These are phyloP conservation scores for Drosophila orena DNA, from an alignment of 1,140 invertebrate genomes.

Conservation along the genomic window DNA sequence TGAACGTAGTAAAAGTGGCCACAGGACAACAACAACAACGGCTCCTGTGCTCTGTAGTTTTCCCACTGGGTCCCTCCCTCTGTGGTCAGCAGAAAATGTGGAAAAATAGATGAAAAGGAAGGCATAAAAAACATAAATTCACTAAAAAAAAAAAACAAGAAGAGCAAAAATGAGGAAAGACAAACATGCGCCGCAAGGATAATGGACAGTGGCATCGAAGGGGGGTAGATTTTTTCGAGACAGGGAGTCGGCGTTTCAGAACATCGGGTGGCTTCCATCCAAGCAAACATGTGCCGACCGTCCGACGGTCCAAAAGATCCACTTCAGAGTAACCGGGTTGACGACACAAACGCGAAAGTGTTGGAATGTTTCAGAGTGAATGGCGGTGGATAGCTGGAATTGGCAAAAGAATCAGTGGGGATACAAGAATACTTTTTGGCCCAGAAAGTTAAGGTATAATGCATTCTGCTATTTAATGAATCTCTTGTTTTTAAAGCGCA, in stretches of 20 bases:
- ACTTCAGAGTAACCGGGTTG: neutral
- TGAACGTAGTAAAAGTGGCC: slow-evolving; percentile 51
- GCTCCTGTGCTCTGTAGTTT: slow-evolving; percentile 32
- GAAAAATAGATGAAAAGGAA: slow-evolving; percentile 76
- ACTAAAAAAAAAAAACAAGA: slow-evolving; percentile 45
- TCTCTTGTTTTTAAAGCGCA: too few relatives aligned
- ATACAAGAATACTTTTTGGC: too few relatives aligned
- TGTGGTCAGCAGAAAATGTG: slow-evolving; percentile 77
- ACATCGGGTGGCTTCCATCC: slow-evolving; percentile 53
- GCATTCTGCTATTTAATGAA: too few relatives aligned
- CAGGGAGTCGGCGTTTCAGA: slow-evolving; percentile 1
- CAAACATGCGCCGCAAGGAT: slow-evolving; percentile 82
- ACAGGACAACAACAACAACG: slow-evolving; percentile 52
- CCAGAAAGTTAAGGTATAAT: too few relatives aligned
- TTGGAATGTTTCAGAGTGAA: slow-evolving; percentile 5
- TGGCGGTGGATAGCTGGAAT: slow-evolving; percentile 2
- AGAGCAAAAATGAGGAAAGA: slow-evolving; percentile 77
- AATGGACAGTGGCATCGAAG: slow-evolving; percentile 53
- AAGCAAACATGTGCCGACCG: slow-evolving; percentile 53
- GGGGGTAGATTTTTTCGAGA: slow-evolving; percentile 12
- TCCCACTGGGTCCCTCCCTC: slow-evolving; percentile 11
- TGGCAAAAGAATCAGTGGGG: neutral
- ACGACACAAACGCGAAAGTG: too few relatives aligned
- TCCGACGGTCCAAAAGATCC: slow-evolving; percentile 1
- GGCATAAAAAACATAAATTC: slow-evolving; percentile 80